Evolutionary conservation across 2,797 vertebrate genomes (phyloP).

Genomic region (Hemibagrus guttatus): DNA sequence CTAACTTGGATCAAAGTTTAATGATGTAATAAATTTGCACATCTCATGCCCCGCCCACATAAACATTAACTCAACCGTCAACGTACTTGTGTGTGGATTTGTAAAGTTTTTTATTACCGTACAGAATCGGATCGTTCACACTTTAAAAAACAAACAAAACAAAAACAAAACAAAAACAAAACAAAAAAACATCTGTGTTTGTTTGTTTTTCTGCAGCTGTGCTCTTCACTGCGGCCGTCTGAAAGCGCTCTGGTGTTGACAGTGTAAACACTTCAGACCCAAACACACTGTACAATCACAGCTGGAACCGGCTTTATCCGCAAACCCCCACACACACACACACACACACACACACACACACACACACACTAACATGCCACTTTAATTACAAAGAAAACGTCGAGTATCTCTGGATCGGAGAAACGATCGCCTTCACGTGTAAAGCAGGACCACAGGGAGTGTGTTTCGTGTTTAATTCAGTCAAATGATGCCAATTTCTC

Average conservation of each 20-base stretch:
- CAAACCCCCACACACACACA: conserved; percentile 13
- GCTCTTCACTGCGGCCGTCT: not conserved
- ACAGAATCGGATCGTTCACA: too few relatives aligned
- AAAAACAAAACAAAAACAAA: too few relatives aligned
- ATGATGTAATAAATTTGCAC: too few relatives aligned
- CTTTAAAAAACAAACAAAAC: too few relatives aligned
- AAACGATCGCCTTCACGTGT: not conserved
- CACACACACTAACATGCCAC: not conserved
- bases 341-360: not conserved
- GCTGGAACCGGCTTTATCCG: conserved; percentile 15
- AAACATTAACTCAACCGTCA: not conserved
- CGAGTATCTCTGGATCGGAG: not conserved
- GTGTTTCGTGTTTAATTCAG: not conserved
- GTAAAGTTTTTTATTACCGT: too few relatives aligned
- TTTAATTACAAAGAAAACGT: conserved; percentile 18
- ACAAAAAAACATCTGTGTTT: not conserved
- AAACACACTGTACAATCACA: conserved; percentile 24
- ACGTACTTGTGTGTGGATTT: too few relatives aligned
- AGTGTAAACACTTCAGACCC: conserved; percentile 32
- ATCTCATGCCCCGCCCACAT: not conserved
- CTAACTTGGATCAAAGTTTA: too few relatives aligned
- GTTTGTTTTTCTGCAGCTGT: not conserved
- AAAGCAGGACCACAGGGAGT: not conserved
- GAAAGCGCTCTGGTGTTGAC: conserved; percentile 32
- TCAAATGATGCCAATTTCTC: not conserved